Percentiles rank a stretch among this genome's conserved stretches.
Conservation (phyloP, 2,797 vertebrate species). For the Brachyrhaphis roseni region DNA sequence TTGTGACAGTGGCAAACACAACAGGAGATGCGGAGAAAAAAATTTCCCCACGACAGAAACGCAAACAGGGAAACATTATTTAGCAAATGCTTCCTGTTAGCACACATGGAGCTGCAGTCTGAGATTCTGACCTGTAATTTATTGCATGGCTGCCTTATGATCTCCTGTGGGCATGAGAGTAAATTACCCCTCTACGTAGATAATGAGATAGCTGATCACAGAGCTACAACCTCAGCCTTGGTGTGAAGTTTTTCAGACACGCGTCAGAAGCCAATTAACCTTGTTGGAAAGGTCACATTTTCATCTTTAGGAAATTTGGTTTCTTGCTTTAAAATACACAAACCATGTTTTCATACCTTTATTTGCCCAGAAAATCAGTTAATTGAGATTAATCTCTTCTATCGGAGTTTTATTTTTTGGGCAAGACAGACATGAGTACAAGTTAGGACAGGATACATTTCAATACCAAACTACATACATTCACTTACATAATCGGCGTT, state of each 20-base stretch:
- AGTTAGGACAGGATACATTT: background rate
- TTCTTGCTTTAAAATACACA: background rate
- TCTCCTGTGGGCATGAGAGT: conserved; percentile 63
- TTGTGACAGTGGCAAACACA: conserved; percentile 35
- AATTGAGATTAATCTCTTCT: background rate
- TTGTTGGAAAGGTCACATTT: conserved; percentile 17
- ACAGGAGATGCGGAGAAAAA: conserved; percentile 23
- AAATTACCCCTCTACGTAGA: conserved; percentile 57
- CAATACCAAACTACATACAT: background rate
- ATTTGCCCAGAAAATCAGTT: background rate
- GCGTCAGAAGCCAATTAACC: conserved; percentile 40
- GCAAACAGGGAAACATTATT: conserved; percentile 23
- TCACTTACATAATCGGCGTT: background rate
- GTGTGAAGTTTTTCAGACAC: conserved; percentile 33
- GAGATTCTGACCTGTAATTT: conserved; percentile 58
- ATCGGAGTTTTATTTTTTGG: background rate
- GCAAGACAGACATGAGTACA: background rate
- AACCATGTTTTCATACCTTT: background rate
- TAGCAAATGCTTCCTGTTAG: conserved; percentile 56
- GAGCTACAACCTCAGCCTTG: conserved; percentile 43
- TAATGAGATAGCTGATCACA: conserved; percentile 64
- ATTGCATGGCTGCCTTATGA: conserved; percentile 36
- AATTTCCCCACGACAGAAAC: conserved; percentile 24
- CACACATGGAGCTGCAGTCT: conserved; percentile 33
- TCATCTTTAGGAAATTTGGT: background rate